Percentiles rank a stretch among this genome's conserved stretches.
phyloP scores from a whole-genome alignment of 2,113 vertebrate genomes.

The Phoenicopterus ruber region DNA sequence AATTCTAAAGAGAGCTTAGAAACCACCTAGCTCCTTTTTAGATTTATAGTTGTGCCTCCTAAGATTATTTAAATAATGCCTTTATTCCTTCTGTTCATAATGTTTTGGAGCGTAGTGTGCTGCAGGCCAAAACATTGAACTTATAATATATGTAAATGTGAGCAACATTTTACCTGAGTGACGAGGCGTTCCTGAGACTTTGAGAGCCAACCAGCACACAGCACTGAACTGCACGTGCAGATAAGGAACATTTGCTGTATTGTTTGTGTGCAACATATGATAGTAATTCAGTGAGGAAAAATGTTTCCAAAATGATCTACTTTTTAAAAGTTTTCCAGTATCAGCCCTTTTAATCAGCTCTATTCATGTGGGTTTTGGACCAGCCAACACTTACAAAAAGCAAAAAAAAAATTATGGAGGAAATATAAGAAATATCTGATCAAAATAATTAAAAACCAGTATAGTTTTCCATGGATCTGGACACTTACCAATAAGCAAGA shows the following conservation, averaged over 20 bases:
- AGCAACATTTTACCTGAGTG: neutral
- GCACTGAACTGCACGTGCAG: neutral
- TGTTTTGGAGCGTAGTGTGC: neutral
- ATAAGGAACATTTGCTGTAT: neutral
- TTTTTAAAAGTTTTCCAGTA: neutral
- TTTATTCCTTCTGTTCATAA: neutral
- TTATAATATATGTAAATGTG: neutral
- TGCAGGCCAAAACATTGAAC: neutral
- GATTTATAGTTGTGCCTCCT: neutral
- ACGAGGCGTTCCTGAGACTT: neutral
- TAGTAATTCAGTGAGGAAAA: neutral
- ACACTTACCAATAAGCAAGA: slow-evolving; percentile 70
- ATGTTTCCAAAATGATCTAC: neutral
- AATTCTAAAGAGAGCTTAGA: neutral
- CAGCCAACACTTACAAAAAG: neutral
- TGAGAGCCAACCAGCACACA: neutral
- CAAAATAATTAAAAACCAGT: neutral
- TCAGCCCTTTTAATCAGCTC: neutral
- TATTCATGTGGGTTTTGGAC: neutral
- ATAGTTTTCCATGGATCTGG: neutral
- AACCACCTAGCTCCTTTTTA: neutral
- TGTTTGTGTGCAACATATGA: neutral
- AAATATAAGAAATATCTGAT: neutral
- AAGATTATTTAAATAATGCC: neutral
- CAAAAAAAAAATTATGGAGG: neutral